These are phyloP conservation scores for Nettapus auritus DNA, from an alignment of 2,113 vertebrate species.

Conservation along the genomic window DNA sequence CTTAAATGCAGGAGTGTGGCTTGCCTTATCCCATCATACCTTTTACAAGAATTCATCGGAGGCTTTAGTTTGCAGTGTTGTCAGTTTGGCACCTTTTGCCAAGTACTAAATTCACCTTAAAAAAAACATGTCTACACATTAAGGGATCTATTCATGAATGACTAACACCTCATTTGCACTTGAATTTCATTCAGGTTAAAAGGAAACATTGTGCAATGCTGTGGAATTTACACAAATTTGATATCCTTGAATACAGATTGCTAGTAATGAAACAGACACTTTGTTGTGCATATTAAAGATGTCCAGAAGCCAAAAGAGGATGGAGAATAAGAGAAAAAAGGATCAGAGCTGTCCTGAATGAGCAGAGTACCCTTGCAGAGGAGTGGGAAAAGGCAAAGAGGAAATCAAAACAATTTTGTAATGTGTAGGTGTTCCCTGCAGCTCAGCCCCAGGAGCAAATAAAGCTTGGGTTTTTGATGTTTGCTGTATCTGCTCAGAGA, in stretches of 20 bases:
- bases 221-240: conserved; percentile 73
- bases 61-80: conserved; percentile 14
- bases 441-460: neutral
- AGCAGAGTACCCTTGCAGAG: neutral
- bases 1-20: neutral
- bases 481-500: neutral
- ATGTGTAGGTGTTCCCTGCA: neutral
- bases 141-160: conserved; percentile 63
- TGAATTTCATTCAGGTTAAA: conserved; percentile 76
- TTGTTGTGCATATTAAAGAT: conserved; percentile 69
- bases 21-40: neutral
- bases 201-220: conserved; percentile 68
- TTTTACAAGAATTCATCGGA: conserved; percentile 25
- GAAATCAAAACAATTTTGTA: conserved; percentile 33
- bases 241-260: conserved; percentile 74
- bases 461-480: neutral
- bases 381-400: conserved; percentile 14
- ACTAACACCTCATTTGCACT: conserved; percentile 75
- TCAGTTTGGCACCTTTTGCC: conserved; percentile 39
- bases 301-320: conserved; percentile 56
- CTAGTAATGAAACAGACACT: conserved; percentile 68
- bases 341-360: conserved; percentile 34
- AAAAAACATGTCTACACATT: conserved; percentile 59
- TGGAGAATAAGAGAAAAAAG: conserved; percentile 7
- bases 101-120: conserved; percentile 60